Evolutionary conservation across 2,797 vertebrate species (phyloP).

Genomic region (Leptodactylus fallax): DNA sequence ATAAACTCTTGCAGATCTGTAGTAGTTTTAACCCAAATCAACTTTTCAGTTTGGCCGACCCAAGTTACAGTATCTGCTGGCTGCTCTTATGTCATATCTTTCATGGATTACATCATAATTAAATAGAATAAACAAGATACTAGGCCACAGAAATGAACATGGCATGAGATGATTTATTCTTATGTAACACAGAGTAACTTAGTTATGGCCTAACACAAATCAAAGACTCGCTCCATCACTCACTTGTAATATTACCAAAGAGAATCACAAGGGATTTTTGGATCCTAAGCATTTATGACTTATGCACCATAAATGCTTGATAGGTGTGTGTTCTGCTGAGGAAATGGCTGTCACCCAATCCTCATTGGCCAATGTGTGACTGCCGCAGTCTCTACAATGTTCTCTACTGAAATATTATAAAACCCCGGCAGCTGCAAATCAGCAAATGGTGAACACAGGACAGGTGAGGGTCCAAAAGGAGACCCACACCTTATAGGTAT

Average conservation of each 20-base stretch:
- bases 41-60: not conserved
- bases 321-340: too few relatives aligned
- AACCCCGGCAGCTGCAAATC: too few relatives aligned
- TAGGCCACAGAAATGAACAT: not conserved
- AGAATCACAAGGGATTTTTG: too few relatives aligned
- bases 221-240: not conserved
- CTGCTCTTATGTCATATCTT: not conserved
- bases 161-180: not conserved
- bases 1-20: not conserved
- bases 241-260: constrained; percentile 23
- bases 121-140: not conserved
- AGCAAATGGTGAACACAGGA: too few relatives aligned
- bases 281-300: not conserved
- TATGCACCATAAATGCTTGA: too few relatives aligned
- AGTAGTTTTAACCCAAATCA: not conserved
- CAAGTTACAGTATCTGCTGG: not conserved
- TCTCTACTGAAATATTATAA: too few relatives aligned
- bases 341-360: too few relatives aligned
- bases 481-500: too few relatives aligned
- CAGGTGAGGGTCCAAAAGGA: too few relatives aligned
- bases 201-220: not conserved
- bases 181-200: not conserved
- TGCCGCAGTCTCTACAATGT: too few relatives aligned
- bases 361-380: too few relatives aligned
- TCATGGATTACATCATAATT: not conserved